phyloP scores from a whole-genome alignment of 2,797 vertebrate genomes.

The Sciaenops ocellatus region DNA sequence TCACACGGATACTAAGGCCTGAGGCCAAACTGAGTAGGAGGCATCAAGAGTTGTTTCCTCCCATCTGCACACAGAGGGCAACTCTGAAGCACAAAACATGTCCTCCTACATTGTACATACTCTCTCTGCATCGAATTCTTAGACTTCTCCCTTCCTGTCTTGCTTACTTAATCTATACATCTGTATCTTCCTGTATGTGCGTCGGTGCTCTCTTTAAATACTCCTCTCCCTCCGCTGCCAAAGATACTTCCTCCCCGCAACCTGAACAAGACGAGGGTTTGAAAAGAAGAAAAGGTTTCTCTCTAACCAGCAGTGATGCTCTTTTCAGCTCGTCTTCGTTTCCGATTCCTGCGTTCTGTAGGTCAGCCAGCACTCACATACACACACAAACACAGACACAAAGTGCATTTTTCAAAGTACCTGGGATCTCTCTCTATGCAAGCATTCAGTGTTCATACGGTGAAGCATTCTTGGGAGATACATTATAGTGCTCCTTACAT shows the following conservation, averaged over 20 bases:
- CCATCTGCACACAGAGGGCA: conserved; percentile 48
- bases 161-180: conserved; percentile 38
- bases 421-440: not conserved
- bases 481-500: conserved; percentile 7
- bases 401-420: conserved; percentile 7
- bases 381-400: not conserved
- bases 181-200: not conserved
- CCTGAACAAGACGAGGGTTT: conserved; percentile 7
- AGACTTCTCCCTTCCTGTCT: conserved; percentile 15
- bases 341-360: conserved; percentile 27
- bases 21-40: conserved; percentile 65
- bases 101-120: conserved; percentile 30
- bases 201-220: conserved; percentile 29
- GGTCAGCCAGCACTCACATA: not conserved
- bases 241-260: conserved; percentile 19
- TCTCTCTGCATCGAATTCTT: conserved; percentile 10
- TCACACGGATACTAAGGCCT: conserved; percentile 51
- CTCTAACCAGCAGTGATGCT: conserved; percentile 1
- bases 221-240: conserved; percentile 14
- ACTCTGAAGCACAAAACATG: conserved; percentile 58
- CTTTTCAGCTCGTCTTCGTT: conserved; percentile 12
- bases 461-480: not conserved
- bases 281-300: conserved; percentile 36
- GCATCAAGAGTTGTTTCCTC: conserved; percentile 62
- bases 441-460: not conserved